Evolutionary conservation across 2,888 invertebrate genomes (phyloP).

Genomic region (Campoplex nolae): DNA sequence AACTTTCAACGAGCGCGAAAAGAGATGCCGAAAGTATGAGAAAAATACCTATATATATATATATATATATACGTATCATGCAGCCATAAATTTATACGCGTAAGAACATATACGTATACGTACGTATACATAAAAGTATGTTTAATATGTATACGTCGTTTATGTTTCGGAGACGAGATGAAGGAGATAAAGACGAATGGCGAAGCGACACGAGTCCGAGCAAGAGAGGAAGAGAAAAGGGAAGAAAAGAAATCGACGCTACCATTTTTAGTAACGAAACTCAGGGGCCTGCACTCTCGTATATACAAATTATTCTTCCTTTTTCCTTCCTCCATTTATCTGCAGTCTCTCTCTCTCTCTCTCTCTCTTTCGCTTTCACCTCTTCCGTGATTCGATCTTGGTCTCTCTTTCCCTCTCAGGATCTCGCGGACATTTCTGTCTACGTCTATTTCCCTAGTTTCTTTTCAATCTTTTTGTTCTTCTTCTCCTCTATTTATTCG

Average conservation of each 20-base stretch:
- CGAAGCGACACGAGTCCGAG: conserved; percentile 27
- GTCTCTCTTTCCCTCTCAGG: conserved; percentile 5
- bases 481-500: conserved; percentile 10
- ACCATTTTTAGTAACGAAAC: conserved; percentile 70
- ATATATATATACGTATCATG: conserved; percentile 4
- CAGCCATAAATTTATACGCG: conserved; percentile 15
- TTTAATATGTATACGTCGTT: conserved; percentile 16
- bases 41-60: conserved; percentile 11
- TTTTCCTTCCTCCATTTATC: conserved; percentile 45
- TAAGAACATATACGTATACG: not conserved
- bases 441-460: not conserved
- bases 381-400: not conserved
- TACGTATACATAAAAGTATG: conserved; percentile 1
- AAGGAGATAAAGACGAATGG: conserved; percentile 58
- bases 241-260: conserved; percentile 69
- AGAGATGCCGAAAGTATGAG: conserved; percentile 29
- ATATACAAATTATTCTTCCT: conserved; percentile 28
- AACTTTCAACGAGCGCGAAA: conserved; percentile 52
- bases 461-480: too few relatives aligned
- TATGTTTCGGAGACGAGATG: conserved; percentile 1
- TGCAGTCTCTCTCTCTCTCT: not conserved
- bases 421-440: not conserved
- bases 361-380: not conserved
- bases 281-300: conserved; percentile 45
- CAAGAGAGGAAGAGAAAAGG: conserved; percentile 29